Percentiles rank a stretch among this genome's conserved stretches.
Evolutionary conservation across 1,140 invertebrate species (phyloP).

Genomic region (Diorhabda sublineata): DNA sequence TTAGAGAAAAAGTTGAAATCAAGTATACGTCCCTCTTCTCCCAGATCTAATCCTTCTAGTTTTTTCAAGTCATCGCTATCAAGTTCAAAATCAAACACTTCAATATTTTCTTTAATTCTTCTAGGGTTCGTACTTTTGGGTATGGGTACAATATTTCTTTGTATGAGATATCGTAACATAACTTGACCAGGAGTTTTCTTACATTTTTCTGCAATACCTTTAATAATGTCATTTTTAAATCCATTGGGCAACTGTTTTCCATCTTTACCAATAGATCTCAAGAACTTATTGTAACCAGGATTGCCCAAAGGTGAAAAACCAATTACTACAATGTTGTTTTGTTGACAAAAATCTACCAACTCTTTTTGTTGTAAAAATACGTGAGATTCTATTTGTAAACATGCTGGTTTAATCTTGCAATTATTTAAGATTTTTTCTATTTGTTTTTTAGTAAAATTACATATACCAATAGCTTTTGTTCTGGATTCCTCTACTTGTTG

Average conservation of each 20-base stretch:
- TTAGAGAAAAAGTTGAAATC: slow-evolving; percentile 53
- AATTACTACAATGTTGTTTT: slow-evolving; percentile 67
- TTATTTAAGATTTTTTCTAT: slow-evolving; percentile 58
- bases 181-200: slow-evolving; percentile 74
- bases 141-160: slow-evolving; percentile 72
- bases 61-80: slow-evolving; percentile 52
- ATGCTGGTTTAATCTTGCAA: slow-evolving; percentile 63
- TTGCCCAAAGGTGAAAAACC: slow-evolving; percentile 81
- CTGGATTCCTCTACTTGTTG: slow-evolving; percentile 60
- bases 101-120: slow-evolving; percentile 63
- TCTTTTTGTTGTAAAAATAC: slow-evolving; percentile 75
- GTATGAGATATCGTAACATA: slow-evolving; percentile 69
- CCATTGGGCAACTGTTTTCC: slow-evolving; percentile 60
- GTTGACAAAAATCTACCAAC: slow-evolving; percentile 67
- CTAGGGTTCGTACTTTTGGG: slow-evolving; percentile 76
- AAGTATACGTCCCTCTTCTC: slow-evolving; percentile 58
- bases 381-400: slow-evolving; percentile 76
- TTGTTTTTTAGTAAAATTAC: slow-evolving; percentile 74
- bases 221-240: slow-evolving; percentile 62
- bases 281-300: slow-evolving; percentile 51
- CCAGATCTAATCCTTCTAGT: slow-evolving; percentile 57
- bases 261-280: slow-evolving; percentile 42
- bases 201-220: slow-evolving; percentile 64
- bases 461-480: slow-evolving; percentile 68
- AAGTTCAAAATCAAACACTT: slow-evolving; percentile 62